Conservation (phyloP, 1,140 invertebrate species). For the Meloidogyne floridensis region DNA sequence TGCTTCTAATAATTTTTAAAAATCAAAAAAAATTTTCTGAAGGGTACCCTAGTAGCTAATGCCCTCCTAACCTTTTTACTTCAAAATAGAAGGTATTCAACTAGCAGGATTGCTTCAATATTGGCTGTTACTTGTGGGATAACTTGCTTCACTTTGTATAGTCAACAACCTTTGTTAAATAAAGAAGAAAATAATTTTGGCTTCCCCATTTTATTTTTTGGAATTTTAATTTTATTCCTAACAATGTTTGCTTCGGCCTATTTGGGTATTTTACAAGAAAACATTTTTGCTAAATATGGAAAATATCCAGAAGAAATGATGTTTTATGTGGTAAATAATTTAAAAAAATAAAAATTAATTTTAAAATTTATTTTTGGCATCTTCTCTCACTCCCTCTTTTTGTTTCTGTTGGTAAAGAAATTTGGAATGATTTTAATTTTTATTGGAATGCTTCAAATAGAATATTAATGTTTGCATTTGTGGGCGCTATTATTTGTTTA, state of each 20-base stretch:
- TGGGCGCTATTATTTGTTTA: conserved; percentile 38
- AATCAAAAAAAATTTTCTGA: neutral
- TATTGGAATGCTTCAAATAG: conserved; percentile 71
- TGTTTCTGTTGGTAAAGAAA: conserved; percentile 75
- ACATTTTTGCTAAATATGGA: conserved; percentile 80
- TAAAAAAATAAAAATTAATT: conserved; percentile 1
- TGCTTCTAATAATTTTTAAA: neutral
- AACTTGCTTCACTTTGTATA: conserved; percentile 76
- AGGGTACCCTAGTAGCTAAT: conserved; percentile 82
- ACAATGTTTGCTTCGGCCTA: conserved; percentile 88
- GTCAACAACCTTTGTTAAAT: neutral
- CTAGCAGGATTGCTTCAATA: conserved; percentile 85
- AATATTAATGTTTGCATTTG: conserved; percentile 71
- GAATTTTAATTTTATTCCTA: conserved; percentile 81
- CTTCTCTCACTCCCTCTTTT: conserved; percentile 84
- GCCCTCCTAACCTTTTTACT: conserved; percentile 93
- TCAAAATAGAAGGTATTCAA: conserved; percentile 78
- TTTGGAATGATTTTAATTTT: conserved; percentile 79
- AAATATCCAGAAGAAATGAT: conserved; percentile 92
- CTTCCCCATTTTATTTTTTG: conserved; percentile 53
- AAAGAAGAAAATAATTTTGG: neutral
- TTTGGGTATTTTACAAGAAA: conserved; percentile 95
- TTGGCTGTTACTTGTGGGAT: conserved; percentile 88
- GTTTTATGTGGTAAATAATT: conserved; percentile 70
- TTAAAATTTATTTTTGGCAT: conserved; percentile 69